Evolutionary conservation across 2,113 vertebrate species (phyloP).

Genomic region (Puffinus mauretanicus): DNA sequence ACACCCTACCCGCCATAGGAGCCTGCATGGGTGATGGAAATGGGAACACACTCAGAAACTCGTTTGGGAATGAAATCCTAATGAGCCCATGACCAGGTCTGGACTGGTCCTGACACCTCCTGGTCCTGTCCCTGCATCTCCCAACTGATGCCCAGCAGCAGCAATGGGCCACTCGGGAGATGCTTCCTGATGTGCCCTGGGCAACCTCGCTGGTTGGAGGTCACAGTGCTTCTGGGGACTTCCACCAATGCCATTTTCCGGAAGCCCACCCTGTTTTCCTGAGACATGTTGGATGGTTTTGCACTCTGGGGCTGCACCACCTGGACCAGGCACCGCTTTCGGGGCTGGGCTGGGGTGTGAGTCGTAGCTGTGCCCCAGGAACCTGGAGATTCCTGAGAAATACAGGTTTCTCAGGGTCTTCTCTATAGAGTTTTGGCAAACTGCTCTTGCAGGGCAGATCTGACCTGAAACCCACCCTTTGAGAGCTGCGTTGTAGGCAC

Average conservation of each 20-base stretch:
- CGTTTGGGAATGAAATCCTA: not conserved
- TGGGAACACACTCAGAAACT: not conserved
- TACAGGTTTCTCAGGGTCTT: not conserved
- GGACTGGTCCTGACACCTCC: not conserved
- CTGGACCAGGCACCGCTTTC: not conserved
- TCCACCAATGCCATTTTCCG: not conserved
- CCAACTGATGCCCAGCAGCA: not conserved
- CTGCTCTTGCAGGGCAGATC: not conserved
- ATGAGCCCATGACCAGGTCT: fast-evolving
- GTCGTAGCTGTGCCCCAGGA: fast-evolving
- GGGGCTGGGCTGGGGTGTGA: not conserved
- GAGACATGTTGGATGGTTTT: not conserved
- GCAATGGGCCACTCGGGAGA: not conserved
- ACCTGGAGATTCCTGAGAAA: not conserved
- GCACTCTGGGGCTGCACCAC: not conserved
- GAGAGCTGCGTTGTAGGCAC: fast-evolving
- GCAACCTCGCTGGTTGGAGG: not conserved
- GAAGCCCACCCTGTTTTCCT: not conserved
- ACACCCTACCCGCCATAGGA: not conserved
- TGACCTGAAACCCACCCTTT: not conserved
- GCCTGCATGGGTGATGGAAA: not conserved
- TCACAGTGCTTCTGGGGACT: not conserved
- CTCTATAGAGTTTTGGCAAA: not conserved
- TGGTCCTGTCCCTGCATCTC: not conserved
- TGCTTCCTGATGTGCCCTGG: not conserved